Evolutionary conservation across 2,888 invertebrate species (phyloP), one percentile per base, ranked within the genome.

Genomic region (Parelbella ahira): DNA sequence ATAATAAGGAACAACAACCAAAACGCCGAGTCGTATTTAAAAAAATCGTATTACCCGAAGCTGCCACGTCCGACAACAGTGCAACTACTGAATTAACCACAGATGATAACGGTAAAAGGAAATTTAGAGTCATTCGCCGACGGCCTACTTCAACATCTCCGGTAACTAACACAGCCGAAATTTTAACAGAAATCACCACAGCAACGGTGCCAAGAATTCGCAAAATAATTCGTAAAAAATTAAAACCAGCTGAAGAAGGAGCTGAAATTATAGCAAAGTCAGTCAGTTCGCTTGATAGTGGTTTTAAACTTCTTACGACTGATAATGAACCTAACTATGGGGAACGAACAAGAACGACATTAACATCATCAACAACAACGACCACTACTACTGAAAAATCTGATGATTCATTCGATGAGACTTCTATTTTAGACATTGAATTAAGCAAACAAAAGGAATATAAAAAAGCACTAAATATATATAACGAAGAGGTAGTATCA

Each of bases 141-240:
- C 62, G 78, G 33, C 83, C 84, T 4, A 60, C 69, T 19, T 65
- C 73, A 9, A 67, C 71, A 1, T 59, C 68, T 15, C 19, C 41
- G 10, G 30, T 42, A 36, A 45, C 58, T 6, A 25, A 48, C 25
- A 29, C 53, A 15, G 39, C 57, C 34, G 46, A 62, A 48, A 21
- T 47, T 24, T 34, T 43, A 30, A 44, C 57, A 8, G 30, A 50
- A 37, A 38, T 59, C 3, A 43, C 64, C 7, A 59, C 68, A 9
- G 45, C 59, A 44, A 32, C 56, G 1, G 44, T 63, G 4, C 68
- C 68, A 2, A 72, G 78, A 43, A 59, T 80, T 19, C 75, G 81
- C n/a, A 83, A 81, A 62, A 56, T 84, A 0, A 78, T 84, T 34
- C 68, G 83, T 0, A 86, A 84, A 43, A 83, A 80, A 62, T 49